Base-by-base conservation (phyloP, 2,888 invertebrate species). In the Hirtodrosophila cameraria region DNA sequence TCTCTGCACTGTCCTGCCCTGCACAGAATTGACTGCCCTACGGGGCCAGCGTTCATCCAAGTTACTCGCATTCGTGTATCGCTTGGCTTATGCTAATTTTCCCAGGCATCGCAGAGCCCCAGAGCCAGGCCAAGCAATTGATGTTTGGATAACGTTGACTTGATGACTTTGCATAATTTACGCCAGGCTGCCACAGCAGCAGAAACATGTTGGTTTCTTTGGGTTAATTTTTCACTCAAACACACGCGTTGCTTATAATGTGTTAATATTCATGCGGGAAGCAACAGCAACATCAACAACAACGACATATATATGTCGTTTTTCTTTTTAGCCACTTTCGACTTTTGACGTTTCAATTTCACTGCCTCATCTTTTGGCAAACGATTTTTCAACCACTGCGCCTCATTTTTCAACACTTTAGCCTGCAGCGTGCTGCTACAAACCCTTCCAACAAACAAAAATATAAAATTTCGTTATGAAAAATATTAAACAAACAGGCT, bases 101-200 rank as follows among this genome's bases (percentile, higher is more conserved):
- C 70, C 76, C 86, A 87, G 66, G 68, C 86, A 70, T 49, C 35
- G 42, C 62, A 52, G 33, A n/a, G n/a, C n/a, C 45, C 50, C 45
- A 41, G 45, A 45, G 50, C 16, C 63, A 62, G 69, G 23, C 70
- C 70, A 38, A 74, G 70, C 69, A 82, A 86, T 75, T 81, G 80
- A 80, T 80, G 80, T 80, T 80, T 80, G 84, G 80, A 86, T 80
- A 80, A 84, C 86, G 86, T 74, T 86, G 86, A 83, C 87, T 86
- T 85, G 87, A 82, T 82, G 82, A 82, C 86, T 82, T 87, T 75
- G 82, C 87, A 82, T 82, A 85, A 84, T 82, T 82, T 80, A 83
- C 64, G 75, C 79, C 70, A 64, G 38, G 41, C 55, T 43, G 65
- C 39, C 25, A 16, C 59, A 45, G 41, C 46, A 50, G 36, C 55